Conservation (phyloP, 2,888 invertebrate species). For the Caenorhabditis panamensis region DNA sequence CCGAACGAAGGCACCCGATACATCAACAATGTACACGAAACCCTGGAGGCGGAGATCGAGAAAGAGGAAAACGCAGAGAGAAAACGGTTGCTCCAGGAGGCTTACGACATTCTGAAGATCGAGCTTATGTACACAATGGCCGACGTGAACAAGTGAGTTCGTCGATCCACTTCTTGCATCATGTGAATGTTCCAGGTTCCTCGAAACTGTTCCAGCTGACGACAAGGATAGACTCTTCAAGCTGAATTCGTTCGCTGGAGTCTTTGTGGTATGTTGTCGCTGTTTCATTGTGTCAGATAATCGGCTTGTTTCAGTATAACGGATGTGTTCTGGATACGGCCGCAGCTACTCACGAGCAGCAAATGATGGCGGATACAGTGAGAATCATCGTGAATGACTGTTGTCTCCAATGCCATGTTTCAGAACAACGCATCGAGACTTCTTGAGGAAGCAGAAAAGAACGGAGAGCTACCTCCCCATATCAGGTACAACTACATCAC, state of each 20-base stretch:
- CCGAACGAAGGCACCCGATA: slow-evolving; percentile 35
- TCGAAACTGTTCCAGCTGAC: slow-evolving; percentile 19
- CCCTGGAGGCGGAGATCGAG: slow-evolving; percentile 17
- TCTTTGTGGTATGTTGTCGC: slow-evolving; percentile 32
- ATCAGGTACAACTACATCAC: background rate
- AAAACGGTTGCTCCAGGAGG: slow-evolving; percentile 31
- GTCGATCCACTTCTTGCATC: too few species aligned
- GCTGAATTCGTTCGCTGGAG: slow-evolving; percentile 36
- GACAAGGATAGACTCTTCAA: slow-evolving; percentile 41
- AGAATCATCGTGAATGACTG: too few species aligned
- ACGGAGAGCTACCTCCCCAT: slow-evolving; percentile 42
- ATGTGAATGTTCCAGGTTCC: slow-evolving; percentile 45
- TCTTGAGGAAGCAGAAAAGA: slow-evolving; percentile 27
- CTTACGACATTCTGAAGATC: slow-evolving; percentile 51
- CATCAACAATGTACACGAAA: slow-evolving; percentile 15
- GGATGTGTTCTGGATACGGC: slow-evolving; percentile 56
- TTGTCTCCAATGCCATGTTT: background rate
- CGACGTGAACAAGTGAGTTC: slow-evolving; percentile 42
- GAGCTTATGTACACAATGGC: slow-evolving; percentile 46
- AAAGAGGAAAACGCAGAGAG: slow-evolving; percentile 25
- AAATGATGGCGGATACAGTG: slow-evolving; percentile 61
- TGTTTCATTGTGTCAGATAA: too few species aligned
- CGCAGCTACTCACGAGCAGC: slow-evolving; percentile 39
- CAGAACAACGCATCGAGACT: slow-evolving; percentile 40
- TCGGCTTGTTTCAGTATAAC: slow-evolving; percentile 48